A percentile compares a stretch with the other conserved stretches of the same genome.
phyloP scores from a whole-genome alignment of 92 coral and sea anemone genomes.

The Plumapathes pennacea region DNA sequence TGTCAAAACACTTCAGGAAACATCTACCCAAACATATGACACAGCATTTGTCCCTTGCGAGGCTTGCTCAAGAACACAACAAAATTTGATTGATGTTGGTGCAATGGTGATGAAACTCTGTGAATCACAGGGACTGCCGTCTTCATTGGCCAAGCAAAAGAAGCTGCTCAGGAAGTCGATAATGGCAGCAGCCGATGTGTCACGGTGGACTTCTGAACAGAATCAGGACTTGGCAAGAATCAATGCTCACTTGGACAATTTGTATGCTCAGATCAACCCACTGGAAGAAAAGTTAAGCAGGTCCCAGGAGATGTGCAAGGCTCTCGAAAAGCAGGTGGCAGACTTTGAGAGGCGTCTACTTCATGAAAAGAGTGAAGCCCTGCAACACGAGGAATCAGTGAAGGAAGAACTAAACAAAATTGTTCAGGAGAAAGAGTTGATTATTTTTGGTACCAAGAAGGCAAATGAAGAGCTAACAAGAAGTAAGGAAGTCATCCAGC shows the following conservation, averaged over 20 bases:
- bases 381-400: slow-evolving; percentile 52
- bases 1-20: slow-evolving; percentile 70
- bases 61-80: slow-evolving; percentile 94
- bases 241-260: slow-evolving; percentile 84
- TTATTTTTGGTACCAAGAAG: slow-evolving; percentile 60
- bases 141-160: slow-evolving; percentile 95
- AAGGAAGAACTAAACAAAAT: slow-evolving; percentile 48
- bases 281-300: slow-evolving; percentile 76
- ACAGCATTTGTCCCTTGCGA: slow-evolving; percentile 98
- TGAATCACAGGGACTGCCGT: slow-evolving; percentile 92
- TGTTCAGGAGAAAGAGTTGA: slow-evolving; percentile 66
- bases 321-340: slow-evolving; percentile 64
- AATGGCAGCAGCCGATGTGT: slow-evolving; percentile 97
- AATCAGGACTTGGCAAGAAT: slow-evolving; percentile 91
- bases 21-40: slow-evolving; percentile 90
- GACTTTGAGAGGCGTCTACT: slow-evolving; percentile 56
- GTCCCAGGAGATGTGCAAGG: slow-evolving; percentile 67
- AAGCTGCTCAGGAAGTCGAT: slow-evolving; percentile 85
- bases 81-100: slow-evolving; percentile 89
- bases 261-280: slow-evolving; percentile 94
- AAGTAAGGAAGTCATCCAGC: slow-evolving; percentile 76
- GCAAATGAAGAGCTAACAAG: slow-evolving; percentile 59
- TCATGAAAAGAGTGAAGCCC: slow-evolving; percentile 38
- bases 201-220: slow-evolving; percentile 95
- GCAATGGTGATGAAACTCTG: slow-evolving; percentile 90